Evolutionary conservation across 2,797 vertebrate genomes (phyloP).

Genomic region (Chaetodon trifasciatus): DNA sequence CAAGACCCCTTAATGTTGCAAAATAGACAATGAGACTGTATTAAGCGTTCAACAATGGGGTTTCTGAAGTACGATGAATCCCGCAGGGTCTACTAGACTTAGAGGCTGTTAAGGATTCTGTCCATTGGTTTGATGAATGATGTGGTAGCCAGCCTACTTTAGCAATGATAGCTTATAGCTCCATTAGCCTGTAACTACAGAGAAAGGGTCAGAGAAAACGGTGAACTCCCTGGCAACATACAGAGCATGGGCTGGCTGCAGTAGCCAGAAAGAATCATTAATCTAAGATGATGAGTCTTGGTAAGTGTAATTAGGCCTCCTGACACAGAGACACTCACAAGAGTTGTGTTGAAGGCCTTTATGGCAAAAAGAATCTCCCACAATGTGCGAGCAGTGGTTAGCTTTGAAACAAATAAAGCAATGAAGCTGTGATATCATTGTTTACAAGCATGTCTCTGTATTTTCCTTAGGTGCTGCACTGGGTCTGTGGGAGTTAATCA

Average conservation of each 20-base stretch:
- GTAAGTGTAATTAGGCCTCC: constrained; percentile 82
- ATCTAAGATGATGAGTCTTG: constrained; percentile 82
- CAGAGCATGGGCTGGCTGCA: constrained; percentile 64
- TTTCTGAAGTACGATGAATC: constrained; percentile 70
- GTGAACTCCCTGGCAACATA: constrained; percentile 78
- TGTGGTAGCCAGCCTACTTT: constrained; percentile 67
- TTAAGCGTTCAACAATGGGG: constrained; percentile 73
- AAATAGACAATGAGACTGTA: constrained; percentile 68
- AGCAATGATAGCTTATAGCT: constrained; percentile 82
- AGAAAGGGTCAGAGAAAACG: constrained; percentile 79
- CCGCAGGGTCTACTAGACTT: constrained; percentile 73
- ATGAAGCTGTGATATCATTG: constrained; percentile 54
- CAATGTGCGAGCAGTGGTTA: constrained; percentile 61
- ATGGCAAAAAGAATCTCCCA: constrained; percentile 48
- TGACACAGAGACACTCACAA: constrained; percentile 74
- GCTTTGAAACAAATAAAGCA: constrained; percentile 67
- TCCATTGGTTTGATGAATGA: constrained; percentile 81
- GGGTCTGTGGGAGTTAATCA: constrained; percentile 79
- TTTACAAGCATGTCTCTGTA: constrained; percentile 65
- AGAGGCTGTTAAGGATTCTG: constrained; percentile 77
- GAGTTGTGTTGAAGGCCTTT: constrained; percentile 67
- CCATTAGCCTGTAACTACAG: constrained; percentile 82
- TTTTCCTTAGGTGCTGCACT: constrained; percentile 66
- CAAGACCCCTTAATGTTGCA: constrained; percentile 63
- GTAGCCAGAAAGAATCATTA: constrained; percentile 79